Conservation (phyloP, 2,888 invertebrate species). For the Gasteruption jaculator region DNA sequence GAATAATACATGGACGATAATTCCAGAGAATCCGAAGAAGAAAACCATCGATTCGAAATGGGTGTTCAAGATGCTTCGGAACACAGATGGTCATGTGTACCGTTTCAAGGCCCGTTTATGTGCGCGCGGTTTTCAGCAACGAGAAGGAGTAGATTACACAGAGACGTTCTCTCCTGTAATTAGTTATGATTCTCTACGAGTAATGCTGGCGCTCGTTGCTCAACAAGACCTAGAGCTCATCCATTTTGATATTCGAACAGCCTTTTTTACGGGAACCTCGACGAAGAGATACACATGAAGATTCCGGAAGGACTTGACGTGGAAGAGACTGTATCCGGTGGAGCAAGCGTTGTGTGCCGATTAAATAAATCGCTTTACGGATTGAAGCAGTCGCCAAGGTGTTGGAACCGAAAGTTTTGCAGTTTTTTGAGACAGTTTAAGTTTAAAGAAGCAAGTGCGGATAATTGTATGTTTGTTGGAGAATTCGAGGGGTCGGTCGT, state of each 20-base stretch:
- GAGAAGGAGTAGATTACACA: slow-evolving; percentile 19
- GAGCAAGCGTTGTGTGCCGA: slow-evolving; percentile 6
- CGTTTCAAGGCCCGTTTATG: slow-evolving; percentile 30
- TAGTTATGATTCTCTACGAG: slow-evolving; percentile 5
- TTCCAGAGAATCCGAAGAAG: too few species aligned
- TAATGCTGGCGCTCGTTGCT: slow-evolving; percentile 10
- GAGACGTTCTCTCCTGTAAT: not conserved
- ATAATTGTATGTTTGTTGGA: slow-evolving; percentile 1
- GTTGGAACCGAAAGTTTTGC: slow-evolving; percentile 1
- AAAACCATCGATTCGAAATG: too few species aligned
- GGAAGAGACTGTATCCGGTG: not conserved
- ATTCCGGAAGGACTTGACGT: slow-evolving; percentile 3
- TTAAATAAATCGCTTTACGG: slow-evolving; percentile 1
- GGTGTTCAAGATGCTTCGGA: too few species aligned
- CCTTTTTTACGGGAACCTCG: slow-evolving; percentile 12
- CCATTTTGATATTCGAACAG: slow-evolving; percentile 12
- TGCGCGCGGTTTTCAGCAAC: slow-evolving; percentile 23
- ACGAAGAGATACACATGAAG: slow-evolving; percentile 2
- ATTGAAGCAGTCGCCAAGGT: too few species aligned
- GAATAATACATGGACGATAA: too few species aligned
- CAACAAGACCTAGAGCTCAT: slow-evolving; percentile 11
- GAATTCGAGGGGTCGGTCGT: not conserved
- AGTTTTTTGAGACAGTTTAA: too few species aligned
- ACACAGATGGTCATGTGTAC: too few species aligned
- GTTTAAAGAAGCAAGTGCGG: not conserved